Conservation (phyloP, 1,140 invertebrate species). For the Acyrthosiphon pisum region DNA sequence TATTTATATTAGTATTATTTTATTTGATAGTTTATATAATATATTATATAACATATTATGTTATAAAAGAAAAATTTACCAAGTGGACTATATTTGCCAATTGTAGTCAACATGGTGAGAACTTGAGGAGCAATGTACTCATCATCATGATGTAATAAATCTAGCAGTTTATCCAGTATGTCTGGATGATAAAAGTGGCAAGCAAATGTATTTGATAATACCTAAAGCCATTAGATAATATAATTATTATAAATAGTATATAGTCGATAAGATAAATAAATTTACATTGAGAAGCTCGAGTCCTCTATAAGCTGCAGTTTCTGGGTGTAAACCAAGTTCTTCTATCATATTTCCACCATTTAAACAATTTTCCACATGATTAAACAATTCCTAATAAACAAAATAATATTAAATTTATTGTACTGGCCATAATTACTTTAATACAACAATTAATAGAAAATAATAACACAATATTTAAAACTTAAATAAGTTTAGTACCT, state of each 20-base stretch:
- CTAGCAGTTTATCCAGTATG: conserved; percentile 80
- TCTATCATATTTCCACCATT: conserved; percentile 73
- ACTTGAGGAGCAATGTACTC: conserved; percentile 83
- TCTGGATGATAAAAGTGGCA: conserved; percentile 89
- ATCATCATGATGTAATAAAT: conserved; percentile 80
- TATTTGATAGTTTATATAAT: background rate
- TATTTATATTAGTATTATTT: conserved; percentile 11
- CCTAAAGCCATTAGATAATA: conserved; percentile 64
- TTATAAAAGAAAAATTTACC: conserved; percentile 65
- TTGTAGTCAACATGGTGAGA: conserved; percentile 83
- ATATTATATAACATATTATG: too few relatives aligned
- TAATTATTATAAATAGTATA: background rate
- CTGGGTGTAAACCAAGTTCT: conserved; percentile 78
- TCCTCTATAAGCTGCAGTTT: conserved; percentile 82
- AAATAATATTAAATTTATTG: background rate
- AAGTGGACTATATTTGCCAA: conserved; percentile 84
- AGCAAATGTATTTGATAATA: conserved; percentile 89
- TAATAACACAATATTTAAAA: background rate
- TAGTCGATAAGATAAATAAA: conserved; percentile 2
- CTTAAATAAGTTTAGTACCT: background rate
- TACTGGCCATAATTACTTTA: background rate
- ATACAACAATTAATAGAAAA: background rate
- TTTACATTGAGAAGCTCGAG: conserved; percentile 78
- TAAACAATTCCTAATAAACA: conserved; percentile 68
- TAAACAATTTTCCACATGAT: conserved; percentile 75